Evolutionary conservation across 64 coral and sea anemone genomes (phyloP).

Genomic region (Stichodactyla mertensii): DNA sequence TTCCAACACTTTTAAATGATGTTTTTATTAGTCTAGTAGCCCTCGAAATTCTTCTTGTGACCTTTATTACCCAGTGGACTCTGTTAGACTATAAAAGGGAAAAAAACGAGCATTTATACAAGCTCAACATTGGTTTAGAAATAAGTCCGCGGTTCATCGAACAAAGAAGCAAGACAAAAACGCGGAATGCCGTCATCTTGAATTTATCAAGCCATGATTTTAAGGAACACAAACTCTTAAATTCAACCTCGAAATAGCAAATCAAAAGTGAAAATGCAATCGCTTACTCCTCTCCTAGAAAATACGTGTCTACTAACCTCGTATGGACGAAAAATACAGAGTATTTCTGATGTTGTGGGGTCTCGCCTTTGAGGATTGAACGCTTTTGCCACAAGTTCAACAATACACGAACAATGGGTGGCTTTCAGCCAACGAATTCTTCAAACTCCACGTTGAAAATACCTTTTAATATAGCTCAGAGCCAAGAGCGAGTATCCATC

Average conservation of each 20-base stretch:
- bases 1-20: background rate
- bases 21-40: background rate
- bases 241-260: background rate
- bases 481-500: conserved; percentile 19
- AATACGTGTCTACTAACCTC: conserved; percentile 31
- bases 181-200: conserved; percentile 25
- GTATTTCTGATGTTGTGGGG: conserved; percentile 31
- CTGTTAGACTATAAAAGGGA: background rate
- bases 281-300: conserved; percentile 47
- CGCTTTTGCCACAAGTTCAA: conserved; percentile 37
- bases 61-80: background rate
- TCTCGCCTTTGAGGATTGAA: conserved; percentile 42
- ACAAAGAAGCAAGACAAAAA: conserved; percentile 25
- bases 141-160: conserved; percentile 30
- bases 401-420: conserved; percentile 52
- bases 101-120: background rate
- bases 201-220: conserved; percentile 41
- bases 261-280: background rate
- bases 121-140: background rate
- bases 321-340: background rate
- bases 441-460: background rate
- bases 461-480: conserved; percentile 2
- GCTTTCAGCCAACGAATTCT: conserved; percentile 39
- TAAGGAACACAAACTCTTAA: conserved; percentile 32
- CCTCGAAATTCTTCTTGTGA: background rate